Base-by-base conservation (phyloP, 2,797 vertebrate species). In the Kryptopterus vitreolus region DNA sequence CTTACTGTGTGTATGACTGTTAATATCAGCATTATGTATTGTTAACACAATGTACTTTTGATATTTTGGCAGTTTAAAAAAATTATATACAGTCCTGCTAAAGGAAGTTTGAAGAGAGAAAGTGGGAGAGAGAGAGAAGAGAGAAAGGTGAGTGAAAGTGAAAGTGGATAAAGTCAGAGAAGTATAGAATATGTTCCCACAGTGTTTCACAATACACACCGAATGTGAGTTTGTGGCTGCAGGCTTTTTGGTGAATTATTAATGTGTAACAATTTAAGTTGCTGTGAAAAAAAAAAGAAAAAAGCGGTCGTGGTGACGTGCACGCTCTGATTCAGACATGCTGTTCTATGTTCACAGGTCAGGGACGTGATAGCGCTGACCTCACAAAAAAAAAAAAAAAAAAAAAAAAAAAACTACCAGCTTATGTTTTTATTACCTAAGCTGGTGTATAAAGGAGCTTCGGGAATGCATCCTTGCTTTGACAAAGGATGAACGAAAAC, bases 171-270 rank as follows among this genome's bases (percentile, higher is more conserved):
- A 63, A 33, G 15, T 18, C 26, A 65, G 20, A n/a, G 20, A 43
- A 33, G 33, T 12, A 1, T 43, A 18, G 35, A n/a, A 22, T 52
- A 22, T 48, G 58, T 29, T 33, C 26, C 24, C 58, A 63, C 16
- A 63, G 15, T 76, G 11, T 29, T 62, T 57, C 33, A 33, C 35
- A 20, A 33, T 26, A 57, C 33, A 26, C 43, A 16, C 29, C 15
- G 31, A 73, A 71, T 62, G n/a, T 43, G 16, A 68, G 57, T 72
- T 52, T 63, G 13, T 52, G 26, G 69, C 79, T 77, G 76, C 18
- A 58, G 81, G 85, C 77, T 31, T 48, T 80, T 70, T 53, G 53
- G 84, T 85, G 79, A 84, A 87, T 87, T 86, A 87, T 85, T 84
- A 85, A 80, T 76, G 73, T 74, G 52, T 52, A 15, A 66, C 69